Conservation (phyloP, 2,797 vertebrate genomes). For the Alosa sapidissima region DNA sequence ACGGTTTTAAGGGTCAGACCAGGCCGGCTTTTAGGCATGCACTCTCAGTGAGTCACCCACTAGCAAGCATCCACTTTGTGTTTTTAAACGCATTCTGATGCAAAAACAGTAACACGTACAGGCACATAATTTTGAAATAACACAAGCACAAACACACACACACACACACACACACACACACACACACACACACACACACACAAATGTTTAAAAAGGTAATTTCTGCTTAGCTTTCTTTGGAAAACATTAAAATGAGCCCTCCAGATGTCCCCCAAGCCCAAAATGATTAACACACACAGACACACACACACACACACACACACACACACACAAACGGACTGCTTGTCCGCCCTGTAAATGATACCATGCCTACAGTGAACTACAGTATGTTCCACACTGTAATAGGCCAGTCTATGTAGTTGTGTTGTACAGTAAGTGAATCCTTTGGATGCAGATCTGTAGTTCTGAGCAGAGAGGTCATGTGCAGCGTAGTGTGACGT, state of each 20-base stretch:
- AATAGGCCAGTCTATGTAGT: not conserved
- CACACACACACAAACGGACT: not conserved
- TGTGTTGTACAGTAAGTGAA: not conserved
- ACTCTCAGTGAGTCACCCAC: not conserved
- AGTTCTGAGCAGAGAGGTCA: not conserved
- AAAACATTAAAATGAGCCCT: no score
- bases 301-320: conserved; percentile 12
- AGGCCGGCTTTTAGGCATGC: not conserved
- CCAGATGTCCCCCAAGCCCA: no score
- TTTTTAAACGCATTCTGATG: not conserved
- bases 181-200: not conserved
- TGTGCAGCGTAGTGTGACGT: not conserved
- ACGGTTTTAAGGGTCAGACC: not conserved
- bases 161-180: not conserved
- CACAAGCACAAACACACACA: not conserved
- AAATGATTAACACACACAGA: not conserved
- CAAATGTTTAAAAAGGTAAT: no score
- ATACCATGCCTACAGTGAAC: not conserved
- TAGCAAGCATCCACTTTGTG: not conserved
- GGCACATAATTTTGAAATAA: not conserved
- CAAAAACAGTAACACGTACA: not conserved
- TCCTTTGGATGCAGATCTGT: not conserved
- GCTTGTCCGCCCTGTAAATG: not conserved
- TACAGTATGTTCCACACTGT: not conserved
- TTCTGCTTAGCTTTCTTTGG: no score